Conservation (phyloP, 2,888 invertebrate genomes). For the Drosophila meridiana region DNA sequence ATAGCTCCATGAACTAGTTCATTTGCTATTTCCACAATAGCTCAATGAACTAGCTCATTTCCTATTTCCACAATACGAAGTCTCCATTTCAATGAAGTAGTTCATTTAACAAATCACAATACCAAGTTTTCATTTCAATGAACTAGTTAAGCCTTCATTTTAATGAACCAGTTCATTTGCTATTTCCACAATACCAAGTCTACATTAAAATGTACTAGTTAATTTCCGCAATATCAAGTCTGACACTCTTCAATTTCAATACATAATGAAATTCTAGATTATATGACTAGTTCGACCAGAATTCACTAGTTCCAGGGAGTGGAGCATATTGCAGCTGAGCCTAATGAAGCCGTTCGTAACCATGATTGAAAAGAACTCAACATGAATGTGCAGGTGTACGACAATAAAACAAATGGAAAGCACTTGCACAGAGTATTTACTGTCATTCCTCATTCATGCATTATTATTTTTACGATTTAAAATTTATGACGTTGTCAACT, state of each 20-base stretch:
- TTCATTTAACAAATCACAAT: background rate
- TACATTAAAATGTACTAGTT: no score
- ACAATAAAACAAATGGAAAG: constrained; percentile 8
- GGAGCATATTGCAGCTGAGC: background rate
- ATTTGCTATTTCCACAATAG: background rate
- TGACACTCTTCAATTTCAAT: background rate
- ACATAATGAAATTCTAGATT: background rate
- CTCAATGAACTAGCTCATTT: background rate
- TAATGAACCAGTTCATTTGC: background rate
- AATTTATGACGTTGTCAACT: constrained; percentile 57
- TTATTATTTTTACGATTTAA: constrained; percentile 49
- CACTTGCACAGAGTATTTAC: constrained; percentile 20
- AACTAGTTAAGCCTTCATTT: background rate
- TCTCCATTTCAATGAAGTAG: no score
- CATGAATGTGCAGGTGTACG: background rate
- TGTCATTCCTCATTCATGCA: constrained; percentile 37
- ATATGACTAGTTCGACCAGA: background rate
- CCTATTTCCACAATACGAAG: background rate
- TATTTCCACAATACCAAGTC: background rate
- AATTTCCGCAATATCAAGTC: background rate
- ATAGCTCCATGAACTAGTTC: background rate
- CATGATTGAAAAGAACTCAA: background rate
- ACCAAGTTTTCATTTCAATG: background rate
- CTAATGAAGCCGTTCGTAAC: background rate
- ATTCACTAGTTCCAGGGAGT: background rate